phyloP scores from a whole-genome alignment of 2,888 invertebrate species.

The Chrysolina haemoptera region DNA sequence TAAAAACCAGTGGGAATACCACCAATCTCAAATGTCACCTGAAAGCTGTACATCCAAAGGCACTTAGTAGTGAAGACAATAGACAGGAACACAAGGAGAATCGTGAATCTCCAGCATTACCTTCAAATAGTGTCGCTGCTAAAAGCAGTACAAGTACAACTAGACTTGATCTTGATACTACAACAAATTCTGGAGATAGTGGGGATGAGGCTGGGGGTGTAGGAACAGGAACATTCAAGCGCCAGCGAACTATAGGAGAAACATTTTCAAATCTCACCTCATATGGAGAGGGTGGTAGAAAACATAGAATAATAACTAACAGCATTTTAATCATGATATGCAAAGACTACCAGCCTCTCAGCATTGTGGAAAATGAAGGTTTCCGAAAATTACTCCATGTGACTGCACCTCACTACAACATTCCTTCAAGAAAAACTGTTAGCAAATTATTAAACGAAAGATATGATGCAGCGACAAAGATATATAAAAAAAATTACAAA shows the following conservation, averaged over 20 bases:
- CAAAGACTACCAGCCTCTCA: conserved; percentile 45
- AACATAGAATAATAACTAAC: background rate
- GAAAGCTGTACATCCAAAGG: background rate
- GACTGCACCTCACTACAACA: conserved; percentile 44
- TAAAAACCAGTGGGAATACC: background rate
- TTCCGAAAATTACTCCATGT: too few species aligned
- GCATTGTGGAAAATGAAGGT: conserved; percentile 46
- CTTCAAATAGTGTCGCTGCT: background rate
- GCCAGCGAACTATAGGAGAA: background rate
- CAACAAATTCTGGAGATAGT: background rate
- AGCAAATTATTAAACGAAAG: conserved; percentile 42
- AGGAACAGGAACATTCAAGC: too few species aligned
- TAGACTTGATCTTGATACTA: background rate
- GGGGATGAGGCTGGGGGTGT: too few species aligned
- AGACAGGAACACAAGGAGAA: background rate
- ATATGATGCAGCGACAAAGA: conserved; percentile 34
- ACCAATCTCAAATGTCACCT: background rate
- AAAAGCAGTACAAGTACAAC: background rate
- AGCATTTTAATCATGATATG: conserved; percentile 41
- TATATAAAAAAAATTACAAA: conserved; percentile 39
- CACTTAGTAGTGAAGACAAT: background rate
- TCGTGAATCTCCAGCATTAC: background rate
- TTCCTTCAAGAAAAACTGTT: conserved; percentile 43
- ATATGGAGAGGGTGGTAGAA: background rate
- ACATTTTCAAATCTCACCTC: background rate